Evolutionary conservation across 2,888 invertebrate species (phyloP).

Genomic region (Lasiommata megera): DNA sequence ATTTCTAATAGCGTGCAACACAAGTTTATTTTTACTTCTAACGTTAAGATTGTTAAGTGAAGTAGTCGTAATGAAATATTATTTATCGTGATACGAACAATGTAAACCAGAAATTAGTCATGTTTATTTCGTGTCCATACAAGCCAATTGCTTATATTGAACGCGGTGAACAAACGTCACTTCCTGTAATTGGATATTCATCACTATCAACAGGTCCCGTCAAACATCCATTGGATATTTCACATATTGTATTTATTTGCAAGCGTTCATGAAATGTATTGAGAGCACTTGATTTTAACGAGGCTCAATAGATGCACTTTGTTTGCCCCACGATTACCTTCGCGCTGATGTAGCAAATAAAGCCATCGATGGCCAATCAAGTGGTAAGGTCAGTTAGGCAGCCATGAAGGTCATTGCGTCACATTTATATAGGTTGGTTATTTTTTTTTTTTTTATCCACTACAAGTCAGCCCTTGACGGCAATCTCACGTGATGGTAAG

Average conservation of each 20-base stretch:
- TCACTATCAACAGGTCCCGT: too few relatives aligned
- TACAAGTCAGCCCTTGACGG: too few relatives aligned
- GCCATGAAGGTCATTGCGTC: background rate
- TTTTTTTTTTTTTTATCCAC: too few relatives aligned
- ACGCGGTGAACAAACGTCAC: background rate
- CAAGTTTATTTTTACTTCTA: too few relatives aligned
- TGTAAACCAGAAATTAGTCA: too few relatives aligned
- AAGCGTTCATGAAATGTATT: slow-evolving; percentile 38
- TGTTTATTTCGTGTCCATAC: background rate
- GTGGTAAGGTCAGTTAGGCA: background rate
- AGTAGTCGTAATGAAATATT: too few relatives aligned
- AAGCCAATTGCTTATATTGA: background rate
- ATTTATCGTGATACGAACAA: too few relatives aligned
- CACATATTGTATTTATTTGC: background rate
- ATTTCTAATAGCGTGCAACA: too few relatives aligned
- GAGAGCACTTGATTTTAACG: slow-evolving; percentile 54
- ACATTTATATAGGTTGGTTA: too few relatives aligned
- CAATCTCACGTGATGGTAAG: too few relatives aligned
- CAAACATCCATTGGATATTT: background rate
- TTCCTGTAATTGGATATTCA: background rate
- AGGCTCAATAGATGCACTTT: slow-evolving; percentile 44
- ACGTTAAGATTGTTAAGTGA: too few relatives aligned
- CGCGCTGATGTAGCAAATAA: slow-evolving; percentile 1
- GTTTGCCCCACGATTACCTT: background rate
- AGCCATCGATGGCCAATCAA: slow-evolving; percentile 1